phyloP scores from a whole-genome alignment of 2,113 vertebrate species.

The Sarotherodon lohbergeri region DNA sequence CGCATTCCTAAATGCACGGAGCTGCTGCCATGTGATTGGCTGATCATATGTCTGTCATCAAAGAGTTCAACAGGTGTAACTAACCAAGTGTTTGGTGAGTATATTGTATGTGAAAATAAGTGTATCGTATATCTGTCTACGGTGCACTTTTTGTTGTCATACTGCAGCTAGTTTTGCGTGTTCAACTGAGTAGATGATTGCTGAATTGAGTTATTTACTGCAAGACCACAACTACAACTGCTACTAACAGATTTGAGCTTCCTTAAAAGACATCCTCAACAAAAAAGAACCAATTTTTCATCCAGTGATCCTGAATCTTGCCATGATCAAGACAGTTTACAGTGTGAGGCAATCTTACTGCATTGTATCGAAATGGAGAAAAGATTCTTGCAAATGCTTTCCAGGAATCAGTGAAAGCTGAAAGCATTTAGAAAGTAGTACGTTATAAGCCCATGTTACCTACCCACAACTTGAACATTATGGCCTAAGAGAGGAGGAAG shows the following conservation, averaged over 20 bases:
- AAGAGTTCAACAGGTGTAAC: not conserved
- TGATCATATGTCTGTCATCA: not conserved
- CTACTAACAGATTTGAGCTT: not conserved
- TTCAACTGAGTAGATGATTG: not conserved
- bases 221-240: not conserved
- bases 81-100: not conserved
- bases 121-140: not conserved
- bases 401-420: not conserved
- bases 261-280: not conserved
- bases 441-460: slow-evolving; percentile 49
- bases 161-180: not conserved
- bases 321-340: slow-evolving; percentile 6
- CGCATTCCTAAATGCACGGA: not conserved
- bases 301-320: slow-evolving; percentile 13
- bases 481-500: slow-evolving; percentile 57
- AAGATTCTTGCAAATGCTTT: slow-evolving; percentile 59
- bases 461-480: slow-evolving; percentile 74
- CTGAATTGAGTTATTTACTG: rapidly evolving
- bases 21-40: not conserved
- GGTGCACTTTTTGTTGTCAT: not conserved
- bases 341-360: slow-evolving; percentile 3
- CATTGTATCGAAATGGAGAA: not conserved
- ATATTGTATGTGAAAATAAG: not conserved
- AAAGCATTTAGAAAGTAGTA: slow-evolving; percentile 57
- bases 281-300: not conserved